A percentile compares a stretch with the other conserved stretches of the same genome.
phyloP scores from a whole-genome alignment of 2,797 vertebrate species.

The Netta rufina region DNA sequence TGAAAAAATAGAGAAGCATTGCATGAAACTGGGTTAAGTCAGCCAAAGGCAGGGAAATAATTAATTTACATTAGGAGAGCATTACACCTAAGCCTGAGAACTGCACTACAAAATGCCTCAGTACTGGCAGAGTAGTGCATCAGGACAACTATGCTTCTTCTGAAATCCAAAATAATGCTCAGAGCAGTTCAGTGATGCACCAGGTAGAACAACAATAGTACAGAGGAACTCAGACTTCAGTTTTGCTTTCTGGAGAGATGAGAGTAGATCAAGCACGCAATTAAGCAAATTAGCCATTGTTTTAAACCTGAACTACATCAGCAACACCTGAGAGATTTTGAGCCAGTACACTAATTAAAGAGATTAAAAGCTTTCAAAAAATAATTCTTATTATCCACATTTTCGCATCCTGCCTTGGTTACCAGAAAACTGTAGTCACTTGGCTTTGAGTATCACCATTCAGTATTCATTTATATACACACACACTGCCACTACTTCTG shows the following conservation, averaged over 20 bases:
- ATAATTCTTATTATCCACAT: background rate
- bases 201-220: background rate
- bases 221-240: background rate
- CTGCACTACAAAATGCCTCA: background rate
- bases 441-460: background rate
- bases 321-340: background rate
- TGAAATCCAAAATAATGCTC: background rate
- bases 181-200: background rate
- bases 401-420: background rate
- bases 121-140: background rate
- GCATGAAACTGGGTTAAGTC: background rate
- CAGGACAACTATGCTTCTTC: background rate
- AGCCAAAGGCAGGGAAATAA: background rate
- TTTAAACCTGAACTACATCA: background rate
- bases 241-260: background rate
- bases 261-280: background rate
- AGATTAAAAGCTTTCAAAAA: background rate
- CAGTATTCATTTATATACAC: background rate
- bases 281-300: background rate
- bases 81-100: background rate
- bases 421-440: background rate
- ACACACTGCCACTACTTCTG: background rate
- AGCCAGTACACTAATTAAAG: background rate
- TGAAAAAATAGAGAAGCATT: background rate
- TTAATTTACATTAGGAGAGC: accelerated